Conservation (phyloP, 2,888 invertebrate genomes). For the Calameuta idolon region DNA sequence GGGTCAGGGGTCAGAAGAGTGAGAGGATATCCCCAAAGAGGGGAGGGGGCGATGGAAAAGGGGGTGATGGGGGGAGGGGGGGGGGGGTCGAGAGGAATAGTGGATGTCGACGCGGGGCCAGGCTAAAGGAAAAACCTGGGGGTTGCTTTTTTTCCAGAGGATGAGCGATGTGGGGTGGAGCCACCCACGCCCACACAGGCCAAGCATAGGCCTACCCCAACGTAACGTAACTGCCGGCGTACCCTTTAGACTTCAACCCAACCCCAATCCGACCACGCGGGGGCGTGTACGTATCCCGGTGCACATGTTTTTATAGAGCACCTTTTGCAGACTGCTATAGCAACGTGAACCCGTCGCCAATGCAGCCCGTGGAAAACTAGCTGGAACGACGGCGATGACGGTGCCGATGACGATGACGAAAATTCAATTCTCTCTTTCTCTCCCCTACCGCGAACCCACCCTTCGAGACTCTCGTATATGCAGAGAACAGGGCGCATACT, state of each 20-base stretch:
- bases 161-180: slow-evolving; percentile 57
- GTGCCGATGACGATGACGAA: not conserved
- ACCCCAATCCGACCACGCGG: slow-evolving; percentile 51
- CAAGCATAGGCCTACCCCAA: slow-evolving; percentile 57
- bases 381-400: not conserved
- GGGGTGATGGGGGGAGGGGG: slow-evolving; percentile 3
- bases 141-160: slow-evolving; percentile 40
- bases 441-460: not conserved
- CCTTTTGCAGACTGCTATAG: slow-evolving; percentile 5
- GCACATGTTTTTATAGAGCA: slow-evolving; percentile 9
- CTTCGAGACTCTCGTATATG: not conserved
- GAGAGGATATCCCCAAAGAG: slow-evolving; percentile 21
- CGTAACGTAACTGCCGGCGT: slow-evolving; percentile 41
- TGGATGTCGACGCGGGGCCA: not conserved
- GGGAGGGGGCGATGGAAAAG: not conserved
- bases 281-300: slow-evolving; percentile 59
- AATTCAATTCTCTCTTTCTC: not conserved
- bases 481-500: not conserved
- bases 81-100: slow-evolving; percentile 9
- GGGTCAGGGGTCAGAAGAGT: not conserved
- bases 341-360: not conserved
- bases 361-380: slow-evolving; percentile 2
- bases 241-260: slow-evolving; percentile 43
- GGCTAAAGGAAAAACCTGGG: slow-evolving; percentile 7
- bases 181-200: slow-evolving; percentile 57